These are phyloP conservation scores for Castor canadensis DNA, from an alignment of 2,113 vertebrate genomes.

Conservation along the genomic window DNA sequence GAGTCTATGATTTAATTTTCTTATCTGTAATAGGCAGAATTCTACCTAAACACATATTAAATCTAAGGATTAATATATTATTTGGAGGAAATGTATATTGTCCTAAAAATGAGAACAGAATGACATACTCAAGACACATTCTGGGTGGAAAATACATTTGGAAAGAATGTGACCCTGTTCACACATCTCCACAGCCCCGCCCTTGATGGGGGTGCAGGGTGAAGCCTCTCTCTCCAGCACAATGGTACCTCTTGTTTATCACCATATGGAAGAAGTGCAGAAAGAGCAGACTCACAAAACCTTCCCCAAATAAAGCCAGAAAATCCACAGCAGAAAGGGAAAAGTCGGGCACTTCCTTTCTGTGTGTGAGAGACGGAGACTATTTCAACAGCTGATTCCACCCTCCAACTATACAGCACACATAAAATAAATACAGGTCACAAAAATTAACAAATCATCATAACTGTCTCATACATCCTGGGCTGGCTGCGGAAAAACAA, in stretches of 20 bases:
- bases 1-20: conserved; percentile 73
- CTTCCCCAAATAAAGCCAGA: conserved; percentile 58
- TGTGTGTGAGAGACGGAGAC: conserved; percentile 76
- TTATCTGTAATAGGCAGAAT: conserved; percentile 71
- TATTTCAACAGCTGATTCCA: conserved; percentile 84
- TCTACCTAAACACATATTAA: conserved; percentile 59
- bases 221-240: conserved; percentile 80
- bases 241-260: conserved; percentile 84
- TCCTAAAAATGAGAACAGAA: conserved; percentile 81
- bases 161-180: conserved; percentile 82
- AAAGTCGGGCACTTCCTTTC: conserved; percentile 80
- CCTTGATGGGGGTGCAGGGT: conserved; percentile 80
- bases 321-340: conserved; percentile 81
- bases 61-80: conserved; percentile 76
- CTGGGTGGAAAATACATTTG: conserved; percentile 80
- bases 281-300: conserved; percentile 68
- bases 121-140: conserved; percentile 83
- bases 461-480: conserved; percentile 87
- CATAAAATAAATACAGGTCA: conserved; percentile 88
- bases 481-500: conserved; percentile 87
- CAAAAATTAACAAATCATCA: conserved; percentile 89
- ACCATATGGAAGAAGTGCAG: conserved; percentile 79
- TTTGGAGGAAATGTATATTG: conserved; percentile 64
- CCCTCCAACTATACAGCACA: conserved; percentile 82
- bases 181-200: conserved; percentile 83